Conservation (phyloP, 2,797 vertebrate species). For the Hoplostethus mediterraneus region DNA sequence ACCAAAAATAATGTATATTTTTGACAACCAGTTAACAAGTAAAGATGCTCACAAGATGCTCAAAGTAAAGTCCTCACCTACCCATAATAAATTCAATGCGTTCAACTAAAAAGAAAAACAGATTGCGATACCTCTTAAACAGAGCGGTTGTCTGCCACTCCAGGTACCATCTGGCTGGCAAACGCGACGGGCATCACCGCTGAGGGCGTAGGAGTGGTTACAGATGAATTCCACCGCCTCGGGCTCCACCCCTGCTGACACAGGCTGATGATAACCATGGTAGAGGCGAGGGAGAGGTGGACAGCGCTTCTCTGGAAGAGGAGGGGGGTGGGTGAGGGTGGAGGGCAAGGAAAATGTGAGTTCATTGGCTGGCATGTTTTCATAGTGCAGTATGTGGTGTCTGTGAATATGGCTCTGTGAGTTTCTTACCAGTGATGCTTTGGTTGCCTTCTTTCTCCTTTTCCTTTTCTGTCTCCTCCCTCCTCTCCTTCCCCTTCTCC, state of each 20-base stretch:
- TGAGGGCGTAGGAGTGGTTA: constrained; percentile 93
- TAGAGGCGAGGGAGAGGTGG: constrained; percentile 87
- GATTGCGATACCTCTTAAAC: constrained; percentile 90
- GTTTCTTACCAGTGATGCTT: constrained; percentile 74
- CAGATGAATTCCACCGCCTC: constrained; percentile 89
- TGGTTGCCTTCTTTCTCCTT: constrained; percentile 71
- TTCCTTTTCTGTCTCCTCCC: constrained; percentile 45
- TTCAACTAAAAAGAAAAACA: not conserved
- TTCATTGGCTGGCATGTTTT: not conserved
- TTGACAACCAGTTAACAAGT: not conserved
- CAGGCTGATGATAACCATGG: constrained; percentile 88
- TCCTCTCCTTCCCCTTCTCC: not conserved
- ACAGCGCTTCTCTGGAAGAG: constrained; percentile 85
- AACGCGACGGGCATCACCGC: constrained; percentile 86
- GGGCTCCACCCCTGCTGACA: constrained; percentile 82
- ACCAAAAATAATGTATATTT: not conserved
- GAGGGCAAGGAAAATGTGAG: not conserved
- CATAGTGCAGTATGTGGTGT: not conserved
- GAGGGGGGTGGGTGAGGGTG: constrained; percentile 21
- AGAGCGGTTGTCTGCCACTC: constrained; percentile 93
- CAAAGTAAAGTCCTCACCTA: not conserved
- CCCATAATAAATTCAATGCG: not conserved
- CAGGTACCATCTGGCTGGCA: constrained; percentile 92
- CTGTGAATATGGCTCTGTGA: not conserved
- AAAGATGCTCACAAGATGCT: too few species aligned